Conservation (phyloP, 2,888 invertebrate species). For the Stenoptilia bipunctidactyla region DNA sequence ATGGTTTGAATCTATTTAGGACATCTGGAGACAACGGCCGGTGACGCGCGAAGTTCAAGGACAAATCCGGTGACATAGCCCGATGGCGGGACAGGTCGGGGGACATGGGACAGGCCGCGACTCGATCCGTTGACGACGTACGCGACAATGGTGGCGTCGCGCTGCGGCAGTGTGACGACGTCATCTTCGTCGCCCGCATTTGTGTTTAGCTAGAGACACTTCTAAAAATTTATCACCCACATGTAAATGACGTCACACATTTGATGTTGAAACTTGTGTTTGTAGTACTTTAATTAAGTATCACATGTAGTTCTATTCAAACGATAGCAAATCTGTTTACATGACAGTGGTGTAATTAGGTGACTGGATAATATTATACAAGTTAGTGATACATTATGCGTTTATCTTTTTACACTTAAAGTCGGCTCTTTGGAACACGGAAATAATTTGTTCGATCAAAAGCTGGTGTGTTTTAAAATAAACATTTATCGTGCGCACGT, state of each 20-base stretch:
- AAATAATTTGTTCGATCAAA: too few relatives aligned
- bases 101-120: slow-evolving; percentile 30
- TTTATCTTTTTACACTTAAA: too few relatives aligned
- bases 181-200: slow-evolving; percentile 66
- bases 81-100: slow-evolving; percentile 49
- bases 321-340: too few relatives aligned
- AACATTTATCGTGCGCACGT: too few relatives aligned
- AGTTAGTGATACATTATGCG: too few relatives aligned
- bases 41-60: slow-evolving; percentile 38
- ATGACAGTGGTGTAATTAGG: too few relatives aligned
- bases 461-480: too few relatives aligned
- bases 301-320: too few relatives aligned
- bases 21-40: slow-evolving; percentile 44
- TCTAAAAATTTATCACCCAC: not conserved
- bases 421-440: too few relatives aligned
- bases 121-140: slow-evolving; percentile 52
- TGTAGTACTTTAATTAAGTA: too few relatives aligned
- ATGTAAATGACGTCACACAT: slow-evolving; percentile 13
- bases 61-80: slow-evolving; percentile 50
- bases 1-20: slow-evolving; percentile 35
- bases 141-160: slow-evolving; percentile 64
- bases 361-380: too few relatives aligned
- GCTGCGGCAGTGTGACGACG: slow-evolving; percentile 61
- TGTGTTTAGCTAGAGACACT: slow-evolving; percentile 10
- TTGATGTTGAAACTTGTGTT: slow-evolving; percentile 8